Evolutionary conservation across 1,140 invertebrate species (phyloP), one percentile per base, ranked within the genome.

Genomic region (Drosophila funebris): DNA sequence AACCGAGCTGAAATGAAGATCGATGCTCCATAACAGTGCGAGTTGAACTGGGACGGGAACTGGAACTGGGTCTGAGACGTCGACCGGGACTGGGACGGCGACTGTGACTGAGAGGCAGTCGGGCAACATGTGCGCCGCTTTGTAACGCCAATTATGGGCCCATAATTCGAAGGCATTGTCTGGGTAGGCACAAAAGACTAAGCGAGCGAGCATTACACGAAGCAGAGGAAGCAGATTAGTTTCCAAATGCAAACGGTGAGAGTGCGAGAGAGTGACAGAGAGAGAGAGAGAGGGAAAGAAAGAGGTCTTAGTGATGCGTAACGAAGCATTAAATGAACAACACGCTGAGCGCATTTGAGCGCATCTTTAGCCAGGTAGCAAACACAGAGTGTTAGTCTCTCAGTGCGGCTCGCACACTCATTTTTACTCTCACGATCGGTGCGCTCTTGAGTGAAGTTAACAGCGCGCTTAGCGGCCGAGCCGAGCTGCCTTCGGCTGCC

Each of bases 71-170:
- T 29, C 46, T 22, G 48, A 14, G 16, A 20, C 48, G 36, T 33
- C 2, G 13, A 70, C 60, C 27, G 48, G 13, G 39, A 24, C 63
- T 62, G 71, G 27, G 58, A 54, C 70, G 27, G 66, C 0, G 46
- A 54, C 50, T 11, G 48, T 0, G 54, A 53, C 60, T 29, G 46
- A 41, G 27, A 44, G 46, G 22, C 57, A 20, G 57, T 31, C 48
- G 39, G 54, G 71, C 84, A 84, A 89, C 84, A 89, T 89, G 79
- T 84, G 84, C 79, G 71, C 85, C 60, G 71, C 66, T 90, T 90
- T 90, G 85, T 90, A 90, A 90, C 85, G 85, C 85, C 85, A 90
- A 90, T 90, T 90, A 90, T 90, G 85, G 85, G 73, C 67, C 66
- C 88, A 88, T 90, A 90, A 90, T 90, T 88, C 63, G 73, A 90